A percentile compares a stretch with the other conserved stretches of the same genome.
Conservation (phyloP, 2,888 invertebrate genomes). For the Hyalella azteca region DNA sequence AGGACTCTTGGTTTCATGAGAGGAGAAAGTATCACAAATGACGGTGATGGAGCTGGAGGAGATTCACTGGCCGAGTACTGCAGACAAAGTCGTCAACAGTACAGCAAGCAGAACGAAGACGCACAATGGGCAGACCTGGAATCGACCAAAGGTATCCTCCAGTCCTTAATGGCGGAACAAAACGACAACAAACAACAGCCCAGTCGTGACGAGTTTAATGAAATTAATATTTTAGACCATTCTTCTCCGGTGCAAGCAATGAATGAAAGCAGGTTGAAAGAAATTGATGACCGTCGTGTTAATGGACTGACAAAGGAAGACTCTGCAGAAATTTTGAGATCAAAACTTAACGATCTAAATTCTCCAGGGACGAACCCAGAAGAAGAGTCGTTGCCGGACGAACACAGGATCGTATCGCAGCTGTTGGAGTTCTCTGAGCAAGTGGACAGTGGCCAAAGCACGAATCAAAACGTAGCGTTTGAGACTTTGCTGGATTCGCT, state of each 20-base stretch:
- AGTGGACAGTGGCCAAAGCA: not conserved
- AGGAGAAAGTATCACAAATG: not conserved
- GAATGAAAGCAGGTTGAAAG: too few relatives aligned
- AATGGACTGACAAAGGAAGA: too few relatives aligned
- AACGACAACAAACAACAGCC: too few relatives aligned
- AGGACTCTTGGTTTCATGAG: not conserved
- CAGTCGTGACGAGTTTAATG: too few relatives aligned
- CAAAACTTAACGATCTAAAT: too few relatives aligned
- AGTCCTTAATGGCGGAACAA: too few relatives aligned
- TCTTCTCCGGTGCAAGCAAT: too few relatives aligned
- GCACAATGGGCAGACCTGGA: too few relatives aligned
- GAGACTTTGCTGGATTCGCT: not conserved
- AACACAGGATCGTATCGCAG: not conserved
- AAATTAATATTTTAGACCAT: too few relatives aligned
- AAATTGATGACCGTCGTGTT: too few relatives aligned
- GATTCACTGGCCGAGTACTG: constrained; percentile 17
- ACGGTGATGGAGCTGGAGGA: not conserved
- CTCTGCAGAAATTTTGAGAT: too few relatives aligned
- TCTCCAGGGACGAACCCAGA: not conserved
- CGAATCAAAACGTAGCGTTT: not conserved
- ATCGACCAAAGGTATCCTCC: too few relatives aligned
- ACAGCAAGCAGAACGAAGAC: not conserved
- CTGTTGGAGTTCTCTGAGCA: not conserved
- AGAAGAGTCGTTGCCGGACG: not conserved
- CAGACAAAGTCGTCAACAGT: constrained; percentile 1